Evolutionary conservation across 92 coral and sea anemone species (phyloP).

Genomic region (Ricordea florida): DNA sequence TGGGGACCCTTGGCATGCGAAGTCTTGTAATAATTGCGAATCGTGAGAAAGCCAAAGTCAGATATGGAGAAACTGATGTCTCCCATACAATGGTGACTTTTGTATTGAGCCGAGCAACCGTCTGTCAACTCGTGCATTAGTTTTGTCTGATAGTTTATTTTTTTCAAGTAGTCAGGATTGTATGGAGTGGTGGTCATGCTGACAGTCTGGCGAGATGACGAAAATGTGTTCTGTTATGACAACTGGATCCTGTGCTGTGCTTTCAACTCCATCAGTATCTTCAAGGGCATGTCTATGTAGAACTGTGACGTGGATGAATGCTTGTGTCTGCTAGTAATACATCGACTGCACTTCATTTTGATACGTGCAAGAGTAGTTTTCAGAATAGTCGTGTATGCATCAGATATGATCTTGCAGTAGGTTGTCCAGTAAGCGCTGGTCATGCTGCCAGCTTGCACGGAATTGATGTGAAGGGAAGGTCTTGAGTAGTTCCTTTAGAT

Average conservation of each 20-base stretch:
- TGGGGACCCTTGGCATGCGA: constrained; percentile 54
- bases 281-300: constrained; percentile 40
- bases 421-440: constrained; percentile 28
- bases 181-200: constrained; percentile 61
- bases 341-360: constrained; percentile 48
- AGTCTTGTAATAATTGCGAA: constrained; percentile 53
- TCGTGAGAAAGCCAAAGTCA: constrained; percentile 50
- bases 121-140: constrained; percentile 54
- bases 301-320: constrained; percentile 29
- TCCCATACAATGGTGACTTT: constrained; percentile 60
- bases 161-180: constrained; percentile 13
- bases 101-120: constrained; percentile 62
- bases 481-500: constrained; percentile 4
- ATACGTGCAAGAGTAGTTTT: constrained; percentile 19
- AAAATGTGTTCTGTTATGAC: constrained; percentile 34
- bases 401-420: constrained; percentile 47
- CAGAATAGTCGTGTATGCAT: constrained; percentile 34
- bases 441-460: constrained; percentile 73
- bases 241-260: constrained; percentile 3
- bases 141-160: constrained; percentile 31
- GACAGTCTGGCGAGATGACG: constrained; percentile 42
- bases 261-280: constrained; percentile 29
- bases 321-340: constrained; percentile 37
- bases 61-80: constrained; percentile 35
- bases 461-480: constrained; percentile 62